phyloP scores from a whole-genome alignment of 2,797 vertebrate species.

The Onychomys torridus region DNA sequence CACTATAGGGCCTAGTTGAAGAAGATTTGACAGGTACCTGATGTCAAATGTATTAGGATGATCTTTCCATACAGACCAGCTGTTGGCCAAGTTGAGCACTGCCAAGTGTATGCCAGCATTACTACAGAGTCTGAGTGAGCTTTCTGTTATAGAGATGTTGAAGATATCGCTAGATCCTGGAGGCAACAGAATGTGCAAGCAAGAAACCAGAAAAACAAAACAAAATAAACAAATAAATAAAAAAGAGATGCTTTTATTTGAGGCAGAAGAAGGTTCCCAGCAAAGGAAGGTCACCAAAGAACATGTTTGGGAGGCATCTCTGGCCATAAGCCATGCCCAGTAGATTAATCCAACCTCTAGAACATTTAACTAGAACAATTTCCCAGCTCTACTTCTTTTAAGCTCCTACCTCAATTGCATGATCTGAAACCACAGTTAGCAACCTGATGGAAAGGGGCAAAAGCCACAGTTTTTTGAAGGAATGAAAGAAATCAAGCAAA shows the following conservation, averaged over 20 bases:
- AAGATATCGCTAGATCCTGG: neutral
- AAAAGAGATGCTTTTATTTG: neutral
- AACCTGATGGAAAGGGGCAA: neutral
- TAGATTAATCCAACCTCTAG: neutral
- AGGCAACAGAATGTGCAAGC: neutral
- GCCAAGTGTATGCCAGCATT: neutral
- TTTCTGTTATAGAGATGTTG: neutral
- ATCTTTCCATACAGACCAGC: neutral
- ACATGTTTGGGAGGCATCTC: neutral
- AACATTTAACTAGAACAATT: neutral
- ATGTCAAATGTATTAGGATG: neutral
- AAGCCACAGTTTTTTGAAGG: accelerated
- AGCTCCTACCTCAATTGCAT: neutral
- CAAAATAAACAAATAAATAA: neutral
- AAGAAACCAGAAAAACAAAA: neutral
- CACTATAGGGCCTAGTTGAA: neutral
- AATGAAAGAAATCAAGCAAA: neutral
- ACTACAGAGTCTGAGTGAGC: neutral
- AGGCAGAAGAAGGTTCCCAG: neutral
- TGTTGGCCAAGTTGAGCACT: neutral
- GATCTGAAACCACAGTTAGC: neutral
- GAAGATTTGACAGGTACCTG: neutral
- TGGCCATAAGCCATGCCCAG: neutral
- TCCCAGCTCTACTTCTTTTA: neutral
- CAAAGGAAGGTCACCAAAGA: neutral